Base-by-base conservation (phyloP, 2,797 vertebrate species). In the Channallabes apus region DNA sequence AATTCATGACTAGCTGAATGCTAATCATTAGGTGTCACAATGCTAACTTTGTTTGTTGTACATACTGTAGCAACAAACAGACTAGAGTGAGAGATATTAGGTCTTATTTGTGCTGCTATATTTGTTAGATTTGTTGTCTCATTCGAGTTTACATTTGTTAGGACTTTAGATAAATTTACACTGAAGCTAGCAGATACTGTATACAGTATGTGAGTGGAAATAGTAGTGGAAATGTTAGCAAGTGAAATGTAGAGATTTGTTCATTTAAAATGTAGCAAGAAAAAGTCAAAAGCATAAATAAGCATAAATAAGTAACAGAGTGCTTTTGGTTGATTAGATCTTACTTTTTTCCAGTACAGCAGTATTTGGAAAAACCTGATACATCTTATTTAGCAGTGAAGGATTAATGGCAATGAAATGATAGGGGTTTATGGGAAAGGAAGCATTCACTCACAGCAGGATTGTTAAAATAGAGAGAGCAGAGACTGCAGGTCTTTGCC, bases 391-490 rank as follows among this genome's bases (percentile, higher is more conserved):
- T 35, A 59, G 64, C 29, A 18, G 20, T 54, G 75, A 62, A 58
- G 15, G 62, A 80, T 77, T 73, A 51, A n/a, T 1, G 27, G 62
- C 56, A 67, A 81, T 71, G 76, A 80, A 41, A 6, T 67, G 82
- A 71, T 32, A 51, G 27, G 58, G 75, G 69, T 29, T 77, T 51
- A 29, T 67, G 35, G 78, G 59, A 82, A 32, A 20, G 61, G 51
- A 65, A 82, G 69, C 67, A 54, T 79, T 73, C 59, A 84, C 77
- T 67, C 59, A 84, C 46, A 76, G 61, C 32, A 68, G 51, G 82
- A 72, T 29, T 84, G 79, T 69, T 71, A 56, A 75, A 77, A 84
- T 64, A 84, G 54, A 85, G n/a, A 80, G 32, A 85, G 54, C 17
- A 29, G 67, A 14, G 76, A 51, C 46, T 67, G 72, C 51, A 72